Percentiles rank a stretch among this genome's conserved stretches.
phyloP scores from a whole-genome alignment of 1,140 invertebrate species.

The Psilanteris sp. region DNA sequence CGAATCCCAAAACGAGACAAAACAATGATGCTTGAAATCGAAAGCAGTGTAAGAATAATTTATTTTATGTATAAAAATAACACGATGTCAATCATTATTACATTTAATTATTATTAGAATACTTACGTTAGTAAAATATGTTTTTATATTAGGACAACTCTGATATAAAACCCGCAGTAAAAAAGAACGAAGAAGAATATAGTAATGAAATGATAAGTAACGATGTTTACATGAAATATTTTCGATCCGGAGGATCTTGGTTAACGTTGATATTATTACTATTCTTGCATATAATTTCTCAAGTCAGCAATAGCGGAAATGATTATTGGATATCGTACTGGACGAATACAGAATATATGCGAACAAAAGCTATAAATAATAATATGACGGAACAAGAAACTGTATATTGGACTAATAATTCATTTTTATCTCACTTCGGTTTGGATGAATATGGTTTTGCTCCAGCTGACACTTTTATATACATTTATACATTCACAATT shows the following conservation, averaged over 20 bases:
- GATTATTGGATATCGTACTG: conserved; percentile 92
- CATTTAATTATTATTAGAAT: no score
- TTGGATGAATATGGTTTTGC: conserved; percentile 68
- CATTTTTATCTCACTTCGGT: conserved; percentile 14
- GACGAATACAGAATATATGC: conserved; percentile 80
- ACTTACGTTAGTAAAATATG: conserved; percentile 2
- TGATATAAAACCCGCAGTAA: conserved; percentile 13
- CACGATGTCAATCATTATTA: no score
- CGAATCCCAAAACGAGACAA: conserved; percentile 1
- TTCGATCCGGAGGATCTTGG: conserved; percentile 84
- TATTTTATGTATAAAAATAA: no score
- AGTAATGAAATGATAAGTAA: conserved; percentile 26
- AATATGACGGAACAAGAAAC: conserved; percentile 17
- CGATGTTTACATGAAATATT: conserved; percentile 79
- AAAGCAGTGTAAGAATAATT: not conserved
- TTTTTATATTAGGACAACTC: conserved; percentile 16
- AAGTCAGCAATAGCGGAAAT: conserved; percentile 84
- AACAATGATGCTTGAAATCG: not conserved
- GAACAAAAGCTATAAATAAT: conserved; percentile 52
- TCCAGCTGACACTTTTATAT: conserved; percentile 66
- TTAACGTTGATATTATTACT: conserved; percentile 82
- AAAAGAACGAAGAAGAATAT: conserved; percentile 28
- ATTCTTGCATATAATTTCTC: conserved; percentile 83
- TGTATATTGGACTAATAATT: conserved; percentile 23
- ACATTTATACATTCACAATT: conserved; percentile 76